A percentile compares a stretch with the other conserved stretches of the same genome.
phyloP scores from a whole-genome alignment of 2,113 vertebrate genomes.

The Pandion haliaetus region DNA sequence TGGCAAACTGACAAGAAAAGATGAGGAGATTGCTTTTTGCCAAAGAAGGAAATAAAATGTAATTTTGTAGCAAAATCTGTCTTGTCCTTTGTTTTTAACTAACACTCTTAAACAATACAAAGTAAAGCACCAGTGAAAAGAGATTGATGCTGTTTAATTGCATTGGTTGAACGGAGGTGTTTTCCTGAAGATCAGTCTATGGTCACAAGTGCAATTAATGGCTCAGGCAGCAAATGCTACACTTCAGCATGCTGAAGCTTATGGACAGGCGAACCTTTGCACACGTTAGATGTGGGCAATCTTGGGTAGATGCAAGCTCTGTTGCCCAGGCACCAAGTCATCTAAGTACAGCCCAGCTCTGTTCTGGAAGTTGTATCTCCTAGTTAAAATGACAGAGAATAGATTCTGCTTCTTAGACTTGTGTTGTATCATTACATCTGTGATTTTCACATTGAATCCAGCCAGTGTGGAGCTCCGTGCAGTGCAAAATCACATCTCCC shows the following conservation, averaged over 20 bases:
- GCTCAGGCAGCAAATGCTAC: fast-evolving
- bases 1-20: not conserved
- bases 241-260: not conserved
- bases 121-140: not conserved
- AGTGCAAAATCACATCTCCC: not conserved
- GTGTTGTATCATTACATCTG: fast-evolving
- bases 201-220: too few species aligned
- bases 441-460: not conserved
- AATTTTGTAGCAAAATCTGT: not conserved
- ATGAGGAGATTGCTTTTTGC: not conserved
- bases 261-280: not conserved
- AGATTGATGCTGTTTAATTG: not conserved
- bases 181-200: not conserved
- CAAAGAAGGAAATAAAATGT: not conserved
- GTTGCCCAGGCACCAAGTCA: not conserved
- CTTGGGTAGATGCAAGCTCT: not conserved
- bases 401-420: not conserved
- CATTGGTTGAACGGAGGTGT: not conserved
- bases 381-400: not conserved
- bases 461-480: not conserved
- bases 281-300: fast-evolving
- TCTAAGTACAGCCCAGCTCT: not conserved
- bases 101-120: not conserved
- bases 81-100: not conserved
- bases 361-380: not conserved